Conservation (phyloP, 2,797 vertebrate genomes). For the Squalus acanthias region DNA sequence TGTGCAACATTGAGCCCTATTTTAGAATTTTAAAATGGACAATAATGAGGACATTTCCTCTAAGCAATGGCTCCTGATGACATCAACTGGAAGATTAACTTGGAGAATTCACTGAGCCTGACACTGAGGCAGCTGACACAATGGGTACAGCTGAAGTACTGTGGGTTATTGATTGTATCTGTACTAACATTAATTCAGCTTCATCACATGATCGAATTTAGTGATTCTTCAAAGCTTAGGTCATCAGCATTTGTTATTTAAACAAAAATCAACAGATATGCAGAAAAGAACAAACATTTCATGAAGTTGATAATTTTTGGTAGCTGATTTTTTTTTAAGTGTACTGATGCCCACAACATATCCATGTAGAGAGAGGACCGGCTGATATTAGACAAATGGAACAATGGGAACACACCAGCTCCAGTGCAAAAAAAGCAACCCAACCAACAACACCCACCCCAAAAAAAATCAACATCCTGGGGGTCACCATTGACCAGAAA, state of each 20-base stretch:
- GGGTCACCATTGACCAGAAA: too few species aligned
- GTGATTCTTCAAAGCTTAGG: neutral
- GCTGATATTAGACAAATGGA: neutral
- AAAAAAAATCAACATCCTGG: too few species aligned
- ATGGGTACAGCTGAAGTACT: neutral
- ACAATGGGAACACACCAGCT: neutral
- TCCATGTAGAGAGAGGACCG: neutral
- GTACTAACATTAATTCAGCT: neutral
- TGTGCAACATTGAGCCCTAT: neutral
- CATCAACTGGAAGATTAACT: neutral
- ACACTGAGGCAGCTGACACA: neutral
- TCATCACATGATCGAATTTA: neutral
- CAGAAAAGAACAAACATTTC: neutral
- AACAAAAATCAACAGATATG: too few species aligned
- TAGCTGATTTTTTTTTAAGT: neutral
- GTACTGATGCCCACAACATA: neutral
- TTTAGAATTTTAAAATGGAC: neutral
- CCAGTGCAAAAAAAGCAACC: neutral
- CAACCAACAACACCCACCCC: neutral
- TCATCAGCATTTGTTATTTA: neutral
- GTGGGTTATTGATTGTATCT: neutral
- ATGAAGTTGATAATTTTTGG: neutral
- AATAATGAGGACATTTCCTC: neutral
- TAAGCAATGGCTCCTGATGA: neutral
- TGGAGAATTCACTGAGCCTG: neutral